A percentile compares a stretch with the other conserved stretches of the same genome.
Conservation (phyloP, 1,140 invertebrate genomes). For the Drosophila tsacasi region DNA sequence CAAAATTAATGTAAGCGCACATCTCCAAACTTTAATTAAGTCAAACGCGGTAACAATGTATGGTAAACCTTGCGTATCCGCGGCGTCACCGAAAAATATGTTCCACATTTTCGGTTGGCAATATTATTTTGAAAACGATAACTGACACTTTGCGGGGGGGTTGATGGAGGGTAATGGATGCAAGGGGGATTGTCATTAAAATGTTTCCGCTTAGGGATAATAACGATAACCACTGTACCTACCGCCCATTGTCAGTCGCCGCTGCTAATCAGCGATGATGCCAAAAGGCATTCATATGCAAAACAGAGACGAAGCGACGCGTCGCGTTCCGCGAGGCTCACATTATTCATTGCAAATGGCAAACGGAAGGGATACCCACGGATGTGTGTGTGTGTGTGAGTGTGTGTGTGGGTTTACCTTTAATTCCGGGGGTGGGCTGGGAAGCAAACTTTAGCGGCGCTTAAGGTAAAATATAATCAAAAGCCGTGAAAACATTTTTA, state of each 20-base stretch:
- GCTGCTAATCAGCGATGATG: slow-evolving; percentile 74
- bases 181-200: slow-evolving; percentile 71
- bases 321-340: slow-evolving; percentile 19
- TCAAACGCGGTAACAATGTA: slow-evolving; percentile 52
- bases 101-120: slow-evolving; percentile 38
- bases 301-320: slow-evolving; percentile 45
- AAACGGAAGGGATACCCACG: slow-evolving; percentile 75
- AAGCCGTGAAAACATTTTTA: slow-evolving; percentile 84
- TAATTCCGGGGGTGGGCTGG: neutral
- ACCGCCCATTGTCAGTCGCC: slow-evolving; percentile 68
- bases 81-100: slow-evolving; percentile 23
- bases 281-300: slow-evolving; percentile 80
- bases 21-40: slow-evolving; percentile 65
- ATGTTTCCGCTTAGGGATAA: slow-evolving; percentile 63
- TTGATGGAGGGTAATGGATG: slow-evolving; percentile 6
- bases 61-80: slow-evolving; percentile 59
- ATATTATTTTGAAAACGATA: slow-evolving; percentile 80
- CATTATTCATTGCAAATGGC: slow-evolving; percentile 81
- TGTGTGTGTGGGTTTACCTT: slow-evolving; percentile 10
- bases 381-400: slow-evolving; percentile 9
- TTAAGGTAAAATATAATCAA: slow-evolving; percentile 84
- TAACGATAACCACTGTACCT: slow-evolving; percentile 18
- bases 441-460: slow-evolving; percentile 68
- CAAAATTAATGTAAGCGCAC: slow-evolving; percentile 66
- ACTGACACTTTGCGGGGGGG: slow-evolving; percentile 55